Conservation (phyloP, 2,113 vertebrate genomes). For the Psophia crepitans region DNA sequence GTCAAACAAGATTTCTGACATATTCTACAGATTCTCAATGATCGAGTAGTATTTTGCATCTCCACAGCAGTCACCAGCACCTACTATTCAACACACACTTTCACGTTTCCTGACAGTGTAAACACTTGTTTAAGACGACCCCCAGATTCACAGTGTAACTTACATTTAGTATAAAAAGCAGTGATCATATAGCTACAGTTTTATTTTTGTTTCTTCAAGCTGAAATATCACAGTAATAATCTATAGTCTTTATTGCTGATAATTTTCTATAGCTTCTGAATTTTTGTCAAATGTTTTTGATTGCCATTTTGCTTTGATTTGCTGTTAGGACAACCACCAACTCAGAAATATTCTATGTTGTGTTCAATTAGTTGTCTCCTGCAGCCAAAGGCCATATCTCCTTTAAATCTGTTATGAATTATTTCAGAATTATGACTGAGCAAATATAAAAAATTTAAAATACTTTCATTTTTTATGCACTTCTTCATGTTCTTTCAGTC, state of each 20-base stretch:
- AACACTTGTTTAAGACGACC: neutral
- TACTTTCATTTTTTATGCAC: neutral
- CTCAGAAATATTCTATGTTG: neutral
- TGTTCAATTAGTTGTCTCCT: neutral
- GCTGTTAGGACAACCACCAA: neutral
- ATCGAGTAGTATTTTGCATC: neutral
- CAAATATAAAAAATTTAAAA: neutral
- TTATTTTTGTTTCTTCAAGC: neutral
- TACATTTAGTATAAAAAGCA: neutral
- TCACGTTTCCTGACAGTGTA: neutral
- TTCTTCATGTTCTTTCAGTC: neutral
- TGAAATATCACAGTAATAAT: neutral
- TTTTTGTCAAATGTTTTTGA: neutral
- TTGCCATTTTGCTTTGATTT: neutral
- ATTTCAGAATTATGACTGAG: neutral
- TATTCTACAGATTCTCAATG: neutral
- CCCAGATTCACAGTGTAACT: neutral
- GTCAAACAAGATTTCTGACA: constrained; percentile 19
- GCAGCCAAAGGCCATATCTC: neutral
- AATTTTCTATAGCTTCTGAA: neutral
- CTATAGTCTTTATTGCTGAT: neutral
- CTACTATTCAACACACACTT: neutral
- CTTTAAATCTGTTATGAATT: neutral
- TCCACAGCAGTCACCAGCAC: neutral
- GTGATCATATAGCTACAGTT: neutral